Base-by-base conservation (phyloP, 2,113 vertebrate species). In the Pomatostomus ruficeps region DNA sequence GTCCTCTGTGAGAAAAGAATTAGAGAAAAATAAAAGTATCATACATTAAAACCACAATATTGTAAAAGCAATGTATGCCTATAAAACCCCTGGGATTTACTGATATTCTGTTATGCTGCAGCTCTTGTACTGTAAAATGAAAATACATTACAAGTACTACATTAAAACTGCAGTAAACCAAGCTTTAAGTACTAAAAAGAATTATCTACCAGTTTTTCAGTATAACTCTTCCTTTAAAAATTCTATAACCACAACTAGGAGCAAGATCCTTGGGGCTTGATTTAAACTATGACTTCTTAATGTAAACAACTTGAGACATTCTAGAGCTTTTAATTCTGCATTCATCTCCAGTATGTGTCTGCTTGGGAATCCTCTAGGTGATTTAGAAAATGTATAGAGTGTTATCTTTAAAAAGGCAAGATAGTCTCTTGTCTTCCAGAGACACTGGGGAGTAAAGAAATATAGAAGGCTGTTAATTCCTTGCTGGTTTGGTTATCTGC, bases 171-270 rank as follows among this genome's bases (percentile, higher is more conserved):
- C 35, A 80, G 68, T 65, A 90, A 93, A 66, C 10, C 28, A 76
- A 91, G 20, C 4, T 68, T 94, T 90, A 89, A 78, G 61, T 35
- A 91, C 51, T 88, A 72, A 85, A 95, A 81, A 10, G 5, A 73
- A 51, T 42, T 1, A 52, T 22, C 42, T 65, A 17, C 38, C 45
- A 15, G 0, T 49, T 91, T 89, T 82, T 40, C 43, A 75, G 15
- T 49, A 12, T 65, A 82, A 48, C 10, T 74, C 20, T 58, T 71
- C 48, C 21, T 35, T 65, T 65, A 70, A 78, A 91, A 94, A 52
- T 71, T 68, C 57, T 62, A 18, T 38, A 70, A 19, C 1, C 12
- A 28, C 0, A 0, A 58, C 59, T 40, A 45, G 35, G 19, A n/a
- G 28, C 10, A 52, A 88, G 55, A 88, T 68, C 14, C 33, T 79